Evolutionary conservation across 2,113 vertebrate species (phyloP).

Genomic region (Pterocles gutturalis): DNA sequence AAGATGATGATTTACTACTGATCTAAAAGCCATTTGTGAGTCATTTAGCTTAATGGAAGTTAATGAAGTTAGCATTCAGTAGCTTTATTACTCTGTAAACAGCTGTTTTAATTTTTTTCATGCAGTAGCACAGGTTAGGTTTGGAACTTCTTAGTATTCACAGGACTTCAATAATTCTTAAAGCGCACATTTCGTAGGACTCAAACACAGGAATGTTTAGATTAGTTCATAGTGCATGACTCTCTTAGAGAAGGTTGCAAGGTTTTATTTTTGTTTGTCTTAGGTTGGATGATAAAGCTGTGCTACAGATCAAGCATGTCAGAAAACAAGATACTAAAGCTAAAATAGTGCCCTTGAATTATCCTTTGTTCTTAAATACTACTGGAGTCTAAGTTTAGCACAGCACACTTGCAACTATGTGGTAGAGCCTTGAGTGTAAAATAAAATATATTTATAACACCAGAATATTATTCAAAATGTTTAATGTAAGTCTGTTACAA

Average conservation of each 20-base stretch:
- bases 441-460: neutral
- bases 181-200: neutral
- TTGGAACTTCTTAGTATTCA: neutral
- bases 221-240: neutral
- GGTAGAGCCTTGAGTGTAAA: neutral
- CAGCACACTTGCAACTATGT: neutral
- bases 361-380: neutral
- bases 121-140: neutral
- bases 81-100: neutral
- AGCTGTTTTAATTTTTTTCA: neutral
- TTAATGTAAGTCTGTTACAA: neutral
- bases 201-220: neutral
- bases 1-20: constrained; percentile 56
- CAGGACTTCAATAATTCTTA: neutral
- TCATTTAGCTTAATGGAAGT: constrained; percentile 17
- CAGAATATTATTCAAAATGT: neutral
- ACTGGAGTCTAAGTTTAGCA: neutral
- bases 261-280: constrained; percentile 9
- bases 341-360: constrained; percentile 8
- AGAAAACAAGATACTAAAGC: neutral
- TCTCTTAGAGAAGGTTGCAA: neutral
- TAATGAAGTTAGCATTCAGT: constrained; percentile 37
- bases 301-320: neutral
- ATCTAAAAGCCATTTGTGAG: constrained; percentile 57
- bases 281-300: neutral